Conservation (phyloP, 2,888 invertebrate genomes). For the Rhagonycha fulva region DNA sequence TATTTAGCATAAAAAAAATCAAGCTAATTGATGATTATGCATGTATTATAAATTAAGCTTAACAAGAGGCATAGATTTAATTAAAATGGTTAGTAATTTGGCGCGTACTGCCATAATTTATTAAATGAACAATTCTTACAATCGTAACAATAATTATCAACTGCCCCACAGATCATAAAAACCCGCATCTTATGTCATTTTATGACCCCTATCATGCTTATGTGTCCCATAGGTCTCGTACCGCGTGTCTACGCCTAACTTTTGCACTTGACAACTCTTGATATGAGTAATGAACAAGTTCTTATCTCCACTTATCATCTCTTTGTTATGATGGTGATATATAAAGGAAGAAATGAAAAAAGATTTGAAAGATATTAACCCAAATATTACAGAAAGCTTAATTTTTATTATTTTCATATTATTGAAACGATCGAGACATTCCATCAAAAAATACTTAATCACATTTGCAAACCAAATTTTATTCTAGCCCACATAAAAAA, state of each 20-base stretch:
- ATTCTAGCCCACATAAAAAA: not conserved
- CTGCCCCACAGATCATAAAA: conserved; percentile 36
- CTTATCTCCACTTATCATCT: conserved; percentile 38
- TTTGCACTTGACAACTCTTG: conserved; percentile 42
- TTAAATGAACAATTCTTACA: conserved; percentile 18
- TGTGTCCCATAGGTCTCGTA: conserved; percentile 38
- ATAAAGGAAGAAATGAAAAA: conserved; percentile 4
- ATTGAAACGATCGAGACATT: not conserved
- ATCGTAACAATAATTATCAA: conserved; percentile 21
- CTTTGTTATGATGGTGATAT: conserved; percentile 21
- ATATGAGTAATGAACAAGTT: conserved; percentile 42
- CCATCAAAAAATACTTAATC: not conserved
- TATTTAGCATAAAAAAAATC: not conserved
- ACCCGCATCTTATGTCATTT: conserved; percentile 40
- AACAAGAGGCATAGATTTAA: conserved; percentile 16
- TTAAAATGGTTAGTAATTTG: conserved; percentile 13
- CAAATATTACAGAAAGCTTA: not conserved
- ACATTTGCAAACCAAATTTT: not conserved
- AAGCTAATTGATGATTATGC: not conserved
- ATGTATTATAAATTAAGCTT: not conserved
- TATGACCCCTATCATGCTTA: conserved; percentile 41
- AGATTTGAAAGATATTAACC: not conserved
- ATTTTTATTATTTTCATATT: not conserved
- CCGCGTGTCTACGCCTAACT: conserved; percentile 39
- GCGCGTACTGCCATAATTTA: conserved; percentile 16